Conservation (phyloP, 2,113 vertebrate genomes). For the Brachyhypopomus occidentalis region DNA sequence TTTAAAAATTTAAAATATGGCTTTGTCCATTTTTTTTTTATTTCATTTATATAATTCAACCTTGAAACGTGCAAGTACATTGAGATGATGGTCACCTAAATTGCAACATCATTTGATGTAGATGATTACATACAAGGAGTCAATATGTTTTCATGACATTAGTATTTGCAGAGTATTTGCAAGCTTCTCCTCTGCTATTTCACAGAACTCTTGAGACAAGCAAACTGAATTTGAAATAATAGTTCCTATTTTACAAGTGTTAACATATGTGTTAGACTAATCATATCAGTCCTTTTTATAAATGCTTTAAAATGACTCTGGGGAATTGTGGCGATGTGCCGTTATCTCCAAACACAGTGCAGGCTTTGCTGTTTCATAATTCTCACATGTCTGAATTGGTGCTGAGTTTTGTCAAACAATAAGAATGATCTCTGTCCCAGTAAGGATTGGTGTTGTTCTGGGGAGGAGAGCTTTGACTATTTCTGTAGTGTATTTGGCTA, state of each 20-base stretch:
- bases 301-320: neutral
- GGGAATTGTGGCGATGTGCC: too few relatives aligned
- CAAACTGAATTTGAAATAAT: neutral
- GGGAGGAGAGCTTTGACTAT: neutral
- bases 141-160: neutral
- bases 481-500: constrained; percentile 38
- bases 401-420: constrained; percentile 24
- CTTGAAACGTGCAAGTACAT: neutral
- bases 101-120: neutral
- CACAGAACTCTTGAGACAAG: neutral
- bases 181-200: neutral
- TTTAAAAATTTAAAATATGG: neutral
- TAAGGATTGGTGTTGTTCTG: constrained; percentile 1
- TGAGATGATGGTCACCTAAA: neutral
- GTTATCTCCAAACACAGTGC: neutral
- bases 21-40: neutral
- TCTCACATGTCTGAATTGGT: constrained; percentile 34
- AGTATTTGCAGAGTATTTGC: neutral
- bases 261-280: neutral
- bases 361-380: constrained; percentile 28
- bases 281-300: neutral
- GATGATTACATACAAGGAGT: neutral
- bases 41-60: neutral
- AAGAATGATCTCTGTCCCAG: neutral
- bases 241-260: neutral